Percentiles rank a stretch among this genome's conserved stretches.
Evolutionary conservation across 1,140 invertebrate genomes (phyloP).

Genomic region (Drosophila nigromelanica): DNA sequence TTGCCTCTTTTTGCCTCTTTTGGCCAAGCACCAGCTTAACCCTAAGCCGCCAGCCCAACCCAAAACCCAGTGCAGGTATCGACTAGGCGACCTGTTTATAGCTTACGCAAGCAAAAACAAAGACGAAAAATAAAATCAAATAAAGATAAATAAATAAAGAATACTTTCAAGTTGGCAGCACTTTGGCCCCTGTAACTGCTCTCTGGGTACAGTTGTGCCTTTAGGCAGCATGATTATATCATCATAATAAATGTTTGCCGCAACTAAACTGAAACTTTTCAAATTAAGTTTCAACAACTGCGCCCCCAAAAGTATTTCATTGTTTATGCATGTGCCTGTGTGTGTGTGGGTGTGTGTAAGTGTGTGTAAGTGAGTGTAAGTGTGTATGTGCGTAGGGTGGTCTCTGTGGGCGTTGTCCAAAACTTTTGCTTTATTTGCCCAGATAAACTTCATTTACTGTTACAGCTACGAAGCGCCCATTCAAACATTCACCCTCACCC

Average conservation of each 20-base stretch:
- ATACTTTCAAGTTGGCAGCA: constrained; percentile 6
- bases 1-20: constrained; percentile 25
- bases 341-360: constrained; percentile 5
- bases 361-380: neutral
- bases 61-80: constrained; percentile 43
- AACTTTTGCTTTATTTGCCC: constrained; percentile 46
- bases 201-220: constrained; percentile 61
- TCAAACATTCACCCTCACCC: neutral
- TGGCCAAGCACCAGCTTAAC: constrained; percentile 22
- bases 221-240: constrained; percentile 72
- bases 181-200: constrained; percentile 1
- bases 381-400: constrained; percentile 14
- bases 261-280: constrained; percentile 76
- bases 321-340: constrained; percentile 23
- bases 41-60: constrained; percentile 28
- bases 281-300: constrained; percentile 72
- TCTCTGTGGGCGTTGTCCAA: constrained; percentile 41
- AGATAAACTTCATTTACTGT: constrained; percentile 53
- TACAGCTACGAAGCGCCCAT: neutral
- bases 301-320: constrained; percentile 48
- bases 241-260: constrained; percentile 80
- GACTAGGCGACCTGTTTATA: neutral
- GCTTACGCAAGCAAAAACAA: constrained; percentile 22
- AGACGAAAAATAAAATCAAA: neutral
- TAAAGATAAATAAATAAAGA: no score